Conservation (phyloP, 2,113 vertebrate species). For the Orthonyx spaldingii region DNA sequence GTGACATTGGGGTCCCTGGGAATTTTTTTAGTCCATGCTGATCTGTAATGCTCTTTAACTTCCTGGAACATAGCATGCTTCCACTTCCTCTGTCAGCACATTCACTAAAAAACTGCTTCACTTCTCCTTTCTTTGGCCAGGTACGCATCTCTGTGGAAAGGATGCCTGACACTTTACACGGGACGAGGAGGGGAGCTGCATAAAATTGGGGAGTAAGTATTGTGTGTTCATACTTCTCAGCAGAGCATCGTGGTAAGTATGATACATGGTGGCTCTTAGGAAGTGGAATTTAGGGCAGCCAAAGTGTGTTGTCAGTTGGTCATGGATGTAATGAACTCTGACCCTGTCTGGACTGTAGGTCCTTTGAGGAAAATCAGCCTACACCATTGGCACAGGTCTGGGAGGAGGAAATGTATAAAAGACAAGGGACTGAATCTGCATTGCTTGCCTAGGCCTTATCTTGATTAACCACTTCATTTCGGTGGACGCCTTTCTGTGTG, state of each 20-base stretch:
- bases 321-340: background rate
- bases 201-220: constrained; percentile 98
- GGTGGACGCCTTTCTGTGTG: background rate
- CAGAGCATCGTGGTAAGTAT: background rate
- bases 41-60: background rate
- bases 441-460: background rate
- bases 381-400: background rate
- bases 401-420: background rate
- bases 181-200: constrained; percentile 95
- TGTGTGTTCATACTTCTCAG: background rate
- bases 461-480: background rate
- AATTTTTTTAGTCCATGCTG: background rate
- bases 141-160: constrained; percentile 98
- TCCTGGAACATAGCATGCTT: background rate
- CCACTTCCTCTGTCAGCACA: background rate
- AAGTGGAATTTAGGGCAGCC: background rate
- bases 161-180: constrained; percentile 94
- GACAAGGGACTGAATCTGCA: background rate
- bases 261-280: background rate
- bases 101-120: background rate
- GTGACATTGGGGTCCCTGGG: background rate
- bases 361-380: constrained; percentile 32
- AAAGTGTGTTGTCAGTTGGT: background rate
- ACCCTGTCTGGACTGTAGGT: constrained; percentile 24
- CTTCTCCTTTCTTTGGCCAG: constrained; percentile 60